These are phyloP conservation scores for Caloenas nicobarica DNA, from an alignment of 2,113 vertebrate species.

Conservation along the genomic window DNA sequence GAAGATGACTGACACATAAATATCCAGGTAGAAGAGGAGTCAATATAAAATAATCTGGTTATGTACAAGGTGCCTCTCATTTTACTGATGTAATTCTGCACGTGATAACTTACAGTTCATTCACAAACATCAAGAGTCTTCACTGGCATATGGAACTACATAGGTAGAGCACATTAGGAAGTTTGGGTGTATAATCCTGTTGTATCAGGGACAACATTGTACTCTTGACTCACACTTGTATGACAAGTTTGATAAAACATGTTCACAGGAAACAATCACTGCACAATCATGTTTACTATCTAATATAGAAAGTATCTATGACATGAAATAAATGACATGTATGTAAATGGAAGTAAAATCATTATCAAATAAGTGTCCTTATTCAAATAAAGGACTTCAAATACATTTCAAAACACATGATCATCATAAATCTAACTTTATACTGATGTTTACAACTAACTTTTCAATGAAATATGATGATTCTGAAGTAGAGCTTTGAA, in stretches of 20 bases:
- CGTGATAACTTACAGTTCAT: rapidly evolving
- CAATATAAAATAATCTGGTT: background rate
- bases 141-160: background rate
- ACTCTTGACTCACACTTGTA: background rate
- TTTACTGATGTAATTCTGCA: background rate
- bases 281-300: background rate
- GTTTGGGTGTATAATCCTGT: background rate
- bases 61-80: background rate
- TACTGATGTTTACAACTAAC: background rate
- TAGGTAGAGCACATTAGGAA: background rate
- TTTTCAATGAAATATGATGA: background rate
- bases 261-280: background rate
- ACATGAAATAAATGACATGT: background rate
- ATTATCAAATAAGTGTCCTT: background rate
- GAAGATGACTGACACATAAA: background rate
- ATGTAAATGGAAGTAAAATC: background rate
- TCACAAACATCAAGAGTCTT: background rate
- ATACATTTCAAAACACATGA: background rate
- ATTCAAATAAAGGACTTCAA: background rate
- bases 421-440: background rate
- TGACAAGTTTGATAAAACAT: background rate
- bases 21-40: background rate
- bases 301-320: background rate
- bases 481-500: background rate
- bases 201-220: background rate